Conservation (phyloP, 2,113 vertebrate species). For the Pseudorasbora parva region DNA sequence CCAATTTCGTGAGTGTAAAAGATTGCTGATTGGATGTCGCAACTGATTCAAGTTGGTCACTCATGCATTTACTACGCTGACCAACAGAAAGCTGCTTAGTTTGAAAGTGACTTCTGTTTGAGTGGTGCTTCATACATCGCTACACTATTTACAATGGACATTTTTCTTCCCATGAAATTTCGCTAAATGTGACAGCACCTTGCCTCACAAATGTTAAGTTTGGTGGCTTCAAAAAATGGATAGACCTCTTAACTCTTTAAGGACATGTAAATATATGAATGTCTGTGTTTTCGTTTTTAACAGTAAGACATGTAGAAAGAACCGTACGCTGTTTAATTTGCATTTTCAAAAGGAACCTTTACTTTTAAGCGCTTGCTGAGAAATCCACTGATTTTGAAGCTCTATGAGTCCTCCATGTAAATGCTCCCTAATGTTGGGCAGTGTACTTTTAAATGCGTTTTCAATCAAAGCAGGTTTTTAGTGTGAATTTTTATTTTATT, state of each 20-base stretch:
- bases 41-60: neutral
- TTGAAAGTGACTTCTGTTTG: neutral
- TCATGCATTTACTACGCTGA: neutral
- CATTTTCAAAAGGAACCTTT: conserved; percentile 61
- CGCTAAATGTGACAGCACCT: neutral
- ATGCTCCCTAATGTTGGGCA: conserved; percentile 59
- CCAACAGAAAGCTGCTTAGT: neutral
- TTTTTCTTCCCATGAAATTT: neutral
- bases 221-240: conserved; percentile 59
- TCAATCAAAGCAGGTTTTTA: conserved; percentile 45
- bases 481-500: conserved; percentile 7
- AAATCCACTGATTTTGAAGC: conserved; percentile 64
- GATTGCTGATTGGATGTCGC: neutral
- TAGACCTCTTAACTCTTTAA: conserved; percentile 61
- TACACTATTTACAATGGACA: neutral
- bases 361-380: conserved; percentile 49
- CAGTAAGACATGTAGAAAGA: conserved; percentile 43
- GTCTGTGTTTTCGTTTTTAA: conserved; percentile 65
- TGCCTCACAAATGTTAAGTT: conserved; percentile 24
- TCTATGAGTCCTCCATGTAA: conserved; percentile 62
- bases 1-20: neutral
- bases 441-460: conserved; percentile 50
- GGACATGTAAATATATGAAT: conserved; percentile 74
- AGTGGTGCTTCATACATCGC: neutral
- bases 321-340: conserved; percentile 43